Percentiles rank a stretch among this genome's conserved stretches.
Evolutionary conservation across 1,140 invertebrate species (phyloP).

Genomic region (Orius insidiosus): DNA sequence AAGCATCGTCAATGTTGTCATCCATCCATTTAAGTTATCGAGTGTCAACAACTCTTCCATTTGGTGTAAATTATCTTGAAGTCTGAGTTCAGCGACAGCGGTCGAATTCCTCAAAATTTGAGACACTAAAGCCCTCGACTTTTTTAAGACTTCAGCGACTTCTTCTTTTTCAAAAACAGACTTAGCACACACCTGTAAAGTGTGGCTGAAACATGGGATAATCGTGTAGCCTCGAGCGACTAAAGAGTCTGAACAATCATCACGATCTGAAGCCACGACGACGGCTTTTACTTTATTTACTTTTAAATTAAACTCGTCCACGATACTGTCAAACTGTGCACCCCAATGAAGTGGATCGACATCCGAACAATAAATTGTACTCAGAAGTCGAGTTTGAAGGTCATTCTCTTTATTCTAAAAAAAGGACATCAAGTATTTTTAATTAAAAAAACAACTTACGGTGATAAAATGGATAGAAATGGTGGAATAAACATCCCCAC

Average conservation of each 20-base stretch:
- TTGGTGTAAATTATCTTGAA: slow-evolving; percentile 30
- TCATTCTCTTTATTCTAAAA: slow-evolving; percentile 20
- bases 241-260: slow-evolving; percentile 26
- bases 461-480: slow-evolving; percentile 31
- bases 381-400: slow-evolving; percentile 18
- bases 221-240: slow-evolving; percentile 24
- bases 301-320: slow-evolving; percentile 29
- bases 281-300: slow-evolving; percentile 30
- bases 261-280: slow-evolving; percentile 26
- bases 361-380: slow-evolving; percentile 18
- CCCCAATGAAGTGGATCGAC: slow-evolving; percentile 25
- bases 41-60: slow-evolving; percentile 25
- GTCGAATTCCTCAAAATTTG: slow-evolving; percentile 25
- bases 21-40: slow-evolving; percentile 32
- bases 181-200: slow-evolving; percentile 30
- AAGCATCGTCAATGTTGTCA: slow-evolving; percentile 33
- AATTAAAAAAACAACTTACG: slow-evolving; percentile 13
- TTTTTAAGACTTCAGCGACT: slow-evolving; percentile 26
- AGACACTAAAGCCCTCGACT: slow-evolving; percentile 29
- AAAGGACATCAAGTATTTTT: slow-evolving; percentile 23
- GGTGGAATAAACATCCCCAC: slow-evolving; percentile 28
- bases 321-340: slow-evolving; percentile 25
- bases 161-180: slow-evolving; percentile 29
- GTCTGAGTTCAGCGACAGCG: slow-evolving; percentile 23
- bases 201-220: slow-evolving; percentile 31